Conservation (phyloP, 2,113 vertebrate species). For the Carassius auratus region DNA sequence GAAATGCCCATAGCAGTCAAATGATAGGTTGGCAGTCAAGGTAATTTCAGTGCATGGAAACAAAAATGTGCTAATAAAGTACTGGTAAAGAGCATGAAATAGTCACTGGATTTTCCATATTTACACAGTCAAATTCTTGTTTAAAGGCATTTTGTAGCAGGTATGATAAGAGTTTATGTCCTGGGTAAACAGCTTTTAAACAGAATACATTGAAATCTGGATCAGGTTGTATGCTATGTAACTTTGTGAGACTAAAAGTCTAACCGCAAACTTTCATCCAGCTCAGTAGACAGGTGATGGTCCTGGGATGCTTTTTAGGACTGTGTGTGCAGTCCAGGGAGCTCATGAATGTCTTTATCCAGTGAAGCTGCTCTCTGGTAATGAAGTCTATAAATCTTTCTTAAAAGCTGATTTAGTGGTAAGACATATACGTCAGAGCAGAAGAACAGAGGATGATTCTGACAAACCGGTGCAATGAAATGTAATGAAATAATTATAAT, state of each 20-base stretch:
- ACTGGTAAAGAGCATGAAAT: neutral
- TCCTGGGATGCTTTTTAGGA: neutral
- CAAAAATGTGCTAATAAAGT: neutral
- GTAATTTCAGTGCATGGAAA: neutral
- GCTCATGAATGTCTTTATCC: neutral
- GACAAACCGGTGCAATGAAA: neutral
- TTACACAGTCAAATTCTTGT: neutral
- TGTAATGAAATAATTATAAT: conserved; percentile 29
- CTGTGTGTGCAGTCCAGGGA: neutral
- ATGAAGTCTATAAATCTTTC: neutral
- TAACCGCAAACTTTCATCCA: neutral
- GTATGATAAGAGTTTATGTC: neutral
- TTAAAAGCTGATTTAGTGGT: neutral
- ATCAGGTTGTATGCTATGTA: neutral
- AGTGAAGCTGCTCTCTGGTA: conserved; percentile 1
- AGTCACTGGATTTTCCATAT: neutral
- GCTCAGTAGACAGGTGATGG: neutral
- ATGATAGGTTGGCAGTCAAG: neutral
- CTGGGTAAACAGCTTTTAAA: neutral
- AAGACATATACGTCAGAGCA: neutral
- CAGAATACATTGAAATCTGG: neutral
- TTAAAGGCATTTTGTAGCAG: neutral
- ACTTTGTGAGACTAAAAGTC: neutral
- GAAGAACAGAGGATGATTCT: no score
- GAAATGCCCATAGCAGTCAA: neutral